Base-by-base conservation (phyloP, 2,797 vertebrate genomes). In the Typhlichthys subterraneus region DNA sequence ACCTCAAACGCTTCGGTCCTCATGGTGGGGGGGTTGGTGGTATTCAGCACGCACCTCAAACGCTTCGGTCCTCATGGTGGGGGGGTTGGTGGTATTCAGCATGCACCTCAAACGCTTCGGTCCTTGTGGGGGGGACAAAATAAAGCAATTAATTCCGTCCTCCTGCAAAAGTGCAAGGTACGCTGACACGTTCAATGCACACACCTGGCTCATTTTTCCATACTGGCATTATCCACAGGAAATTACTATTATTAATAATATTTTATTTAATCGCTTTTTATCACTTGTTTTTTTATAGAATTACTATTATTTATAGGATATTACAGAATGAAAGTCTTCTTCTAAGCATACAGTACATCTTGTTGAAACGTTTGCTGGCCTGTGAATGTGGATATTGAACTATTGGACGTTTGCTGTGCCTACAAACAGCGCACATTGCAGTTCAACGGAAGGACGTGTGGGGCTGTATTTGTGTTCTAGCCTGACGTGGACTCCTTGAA, bases 371-470 rank as follows among this genome's bases (percentile, higher is more conserved):
- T 78, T 87, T 88, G 87, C 84, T 81, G 76, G 80, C 67, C 79
- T 89, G 85, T 87, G 79, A 89, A 87, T 84, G 76, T 79, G 76
- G 87, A 86, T 81, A 81, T 80, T 73, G 85, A 75, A 70, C 59
- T 67, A 75, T 76, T 83, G 66, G 33, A 77, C 78, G 77, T 81
- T 82, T 82, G 53, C 45, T 60, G 64, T 64, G 50, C 45, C 70
- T 53, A 69, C 63, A 75, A 73, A 85, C 60, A 71, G 50, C 50
- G 54, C 61, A 53, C 1, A 59, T 14, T n/a, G 7, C 10, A 48
- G 23, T 15, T 48, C 15, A 52, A n/a, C 7, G 56, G 31, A 12
- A 58, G 38, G 55, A 56, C 58, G 49, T 9, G 46, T 59, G 52
- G 54, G 7, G 33, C 5, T 7, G 1, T 38, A 38, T 38, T 38